Evolutionary conservation across 2,888 invertebrate genomes (phyloP), one percentile per base, ranked within the genome.

Genomic region (Actias luna): DNA sequence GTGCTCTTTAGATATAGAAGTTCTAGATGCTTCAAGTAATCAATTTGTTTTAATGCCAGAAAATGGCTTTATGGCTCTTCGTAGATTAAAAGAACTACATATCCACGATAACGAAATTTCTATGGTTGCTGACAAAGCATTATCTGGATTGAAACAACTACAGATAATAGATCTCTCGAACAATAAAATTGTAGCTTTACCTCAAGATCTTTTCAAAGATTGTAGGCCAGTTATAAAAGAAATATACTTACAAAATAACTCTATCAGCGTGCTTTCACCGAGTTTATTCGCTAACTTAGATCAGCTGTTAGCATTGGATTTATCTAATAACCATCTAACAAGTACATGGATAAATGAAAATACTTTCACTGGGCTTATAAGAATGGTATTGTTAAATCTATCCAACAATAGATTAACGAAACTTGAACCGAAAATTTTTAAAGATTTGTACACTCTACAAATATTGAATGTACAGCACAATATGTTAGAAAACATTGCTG

Each of bases 211-310:
- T 69, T 98, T 98, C 80, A 94, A 94, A 82, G 97, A 97, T 87
- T 94, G 95, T 77, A 93, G 95, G 61, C 95, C 95, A 69, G 95
- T 95, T 67, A 95, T 98, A 75, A 97, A 96, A 89, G 98, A 98
- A 89, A 95, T 98, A 79, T 96, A 97, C 88, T 91, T 98, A 82
- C 97, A 97, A 87, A 98, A 98, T 89, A 98, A 98, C 93, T 97
- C 97, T 27, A 96, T 98, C 75, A 96, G 96, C 83, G 96, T 96
- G 57, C 93, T 98, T 70, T 96, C 97, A 70, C 96, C 97, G 0
- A 96, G 96, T 71, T 93, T 98, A 62, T 97, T 98, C 81, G 94
- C 96, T n/a, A 96, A 97, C 84, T 93, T 98, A 72, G 96, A 96
- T 75, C 97, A 96, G 79, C 92, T 98, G 71, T 94, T 96, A 73